A percentile compares a stretch with the other conserved stretches of the same genome.
Conservation (phyloP, 2,797 vertebrate species). For the Molossus alvarezi region DNA sequence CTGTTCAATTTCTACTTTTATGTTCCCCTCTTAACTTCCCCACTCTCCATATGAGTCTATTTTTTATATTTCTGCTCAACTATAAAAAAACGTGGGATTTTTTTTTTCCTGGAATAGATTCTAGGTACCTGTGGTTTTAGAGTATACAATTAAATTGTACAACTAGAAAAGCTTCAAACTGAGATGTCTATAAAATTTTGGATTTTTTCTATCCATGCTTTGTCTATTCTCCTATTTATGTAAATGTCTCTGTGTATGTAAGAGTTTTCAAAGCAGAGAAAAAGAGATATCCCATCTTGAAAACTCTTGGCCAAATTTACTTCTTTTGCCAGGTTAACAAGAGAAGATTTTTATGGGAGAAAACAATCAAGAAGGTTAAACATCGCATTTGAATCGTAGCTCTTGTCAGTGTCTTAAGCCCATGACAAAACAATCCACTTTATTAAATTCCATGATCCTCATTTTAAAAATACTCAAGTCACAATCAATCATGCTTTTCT, state of each 20-base stretch:
- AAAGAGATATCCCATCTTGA: constrained; percentile 68
- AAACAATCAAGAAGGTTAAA: constrained; percentile 24
- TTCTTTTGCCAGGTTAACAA: constrained; percentile 73
- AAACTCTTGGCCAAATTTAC: constrained; percentile 15
- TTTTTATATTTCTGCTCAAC: neutral
- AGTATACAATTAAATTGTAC: neutral
- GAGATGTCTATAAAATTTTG: neutral
- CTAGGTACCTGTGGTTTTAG: constrained; percentile 35
- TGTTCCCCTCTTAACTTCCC: neutral
- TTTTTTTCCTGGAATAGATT: neutral
- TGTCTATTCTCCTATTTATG: constrained; percentile 1
- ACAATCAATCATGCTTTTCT: constrained; percentile 16
- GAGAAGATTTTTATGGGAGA: constrained; percentile 37
- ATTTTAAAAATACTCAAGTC: constrained; percentile 69
- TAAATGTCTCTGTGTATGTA: neutral
- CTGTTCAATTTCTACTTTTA: constrained; percentile 22
- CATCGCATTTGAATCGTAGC: constrained; percentile 65
- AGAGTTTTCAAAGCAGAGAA: constrained; percentile 63
- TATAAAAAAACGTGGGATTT: neutral
- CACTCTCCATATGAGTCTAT: neutral
- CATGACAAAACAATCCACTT: constrained; percentile 72
- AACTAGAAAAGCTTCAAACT: constrained; percentile 16
- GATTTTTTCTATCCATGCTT: neutral
- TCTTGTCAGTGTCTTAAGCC: constrained; percentile 52
- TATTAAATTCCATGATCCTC: constrained; percentile 71